phyloP scores from a whole-genome alignment of 1,140 invertebrate genomes.

The Drosophila equinoxialis region DNA sequence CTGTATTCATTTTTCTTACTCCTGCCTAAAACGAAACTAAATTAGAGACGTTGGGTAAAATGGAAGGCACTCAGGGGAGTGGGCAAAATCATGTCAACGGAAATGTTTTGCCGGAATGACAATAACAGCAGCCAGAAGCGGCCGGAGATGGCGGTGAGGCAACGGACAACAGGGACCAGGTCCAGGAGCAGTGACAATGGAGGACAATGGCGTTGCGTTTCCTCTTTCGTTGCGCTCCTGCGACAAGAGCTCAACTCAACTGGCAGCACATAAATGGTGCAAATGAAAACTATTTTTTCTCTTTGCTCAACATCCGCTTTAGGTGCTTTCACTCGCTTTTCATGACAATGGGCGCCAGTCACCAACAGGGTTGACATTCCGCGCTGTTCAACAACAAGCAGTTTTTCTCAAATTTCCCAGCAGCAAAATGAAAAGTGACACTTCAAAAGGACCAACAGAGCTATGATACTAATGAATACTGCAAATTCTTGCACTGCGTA shows the following conservation, averaged over 20 bases:
- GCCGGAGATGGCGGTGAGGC: slow-evolving; percentile 47
- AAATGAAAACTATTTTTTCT: slow-evolving; percentile 60
- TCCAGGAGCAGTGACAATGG: slow-evolving; percentile 1
- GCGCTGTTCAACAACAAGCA: slow-evolving; percentile 54
- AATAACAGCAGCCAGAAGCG: slow-evolving; percentile 51
- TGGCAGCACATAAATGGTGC: slow-evolving; percentile 51
- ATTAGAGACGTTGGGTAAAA: slow-evolving; percentile 15
- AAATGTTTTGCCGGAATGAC: slow-evolving; percentile 63
- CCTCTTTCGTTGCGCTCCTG: slow-evolving; percentile 57
- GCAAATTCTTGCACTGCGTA: not conserved
- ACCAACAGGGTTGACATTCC: slow-evolving; percentile 50
- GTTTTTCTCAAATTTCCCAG: slow-evolving; percentile 43
- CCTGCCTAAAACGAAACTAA: not conserved
- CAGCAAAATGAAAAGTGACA: slow-evolving; percentile 41
- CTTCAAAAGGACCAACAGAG: slow-evolving; percentile 15
- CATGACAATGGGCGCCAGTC: slow-evolving; percentile 47
- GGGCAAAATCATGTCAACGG: slow-evolving; percentile 55
- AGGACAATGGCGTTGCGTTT: slow-evolving; percentile 74
- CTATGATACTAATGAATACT: not conserved
- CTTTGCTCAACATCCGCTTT: slow-evolving; percentile 34
- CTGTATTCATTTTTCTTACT: not conserved
- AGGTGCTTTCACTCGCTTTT: slow-evolving; percentile 34
- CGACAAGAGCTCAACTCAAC: slow-evolving; percentile 6
- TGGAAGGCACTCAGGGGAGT: slow-evolving; percentile 39
- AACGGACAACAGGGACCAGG: not conserved